These are phyloP conservation scores for Microtus montanus DNA, from an alignment of 2,113 vertebrate species.

Conservation along the genomic window DNA sequence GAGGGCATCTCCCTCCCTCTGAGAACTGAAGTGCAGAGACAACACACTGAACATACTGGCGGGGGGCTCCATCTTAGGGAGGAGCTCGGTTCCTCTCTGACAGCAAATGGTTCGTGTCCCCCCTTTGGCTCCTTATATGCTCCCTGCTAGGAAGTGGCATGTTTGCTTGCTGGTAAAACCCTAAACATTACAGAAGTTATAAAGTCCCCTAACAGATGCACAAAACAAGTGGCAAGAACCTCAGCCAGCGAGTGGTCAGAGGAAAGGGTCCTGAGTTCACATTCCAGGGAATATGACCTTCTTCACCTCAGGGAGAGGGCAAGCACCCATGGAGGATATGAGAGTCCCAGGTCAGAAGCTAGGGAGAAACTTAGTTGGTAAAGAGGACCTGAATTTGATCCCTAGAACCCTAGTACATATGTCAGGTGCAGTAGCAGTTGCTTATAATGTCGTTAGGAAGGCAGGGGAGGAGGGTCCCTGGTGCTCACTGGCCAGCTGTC, in stretches of 20 bases:
- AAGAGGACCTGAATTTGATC: not conserved
- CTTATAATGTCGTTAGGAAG: not conserved
- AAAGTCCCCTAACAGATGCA: too few species aligned
- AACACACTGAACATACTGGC: not conserved
- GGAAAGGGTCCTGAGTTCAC: not conserved
- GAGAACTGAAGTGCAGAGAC: fast-evolving
- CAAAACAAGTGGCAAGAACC: not conserved
- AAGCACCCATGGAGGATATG: not conserved
- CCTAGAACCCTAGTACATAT: not conserved
- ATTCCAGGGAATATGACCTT: not conserved
- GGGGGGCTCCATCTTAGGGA: fast-evolving
- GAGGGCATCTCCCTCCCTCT: not conserved
- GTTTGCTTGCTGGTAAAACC: not conserved
- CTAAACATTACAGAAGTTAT: not conserved
- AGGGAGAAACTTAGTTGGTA: not conserved
- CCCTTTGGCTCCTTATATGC: not conserved
- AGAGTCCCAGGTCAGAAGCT: not conserved
- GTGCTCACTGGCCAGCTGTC: not conserved
- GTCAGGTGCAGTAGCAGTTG: not conserved
- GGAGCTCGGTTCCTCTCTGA: not conserved
- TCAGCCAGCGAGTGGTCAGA: not conserved
- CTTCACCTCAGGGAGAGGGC: not conserved
- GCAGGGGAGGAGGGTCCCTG: not conserved
- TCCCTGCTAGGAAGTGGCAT: not conserved
- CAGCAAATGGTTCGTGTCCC: not conserved